Evolutionary conservation across 2,888 invertebrate species (phyloP).

Genomic region (Ceramica pisi): DNA sequence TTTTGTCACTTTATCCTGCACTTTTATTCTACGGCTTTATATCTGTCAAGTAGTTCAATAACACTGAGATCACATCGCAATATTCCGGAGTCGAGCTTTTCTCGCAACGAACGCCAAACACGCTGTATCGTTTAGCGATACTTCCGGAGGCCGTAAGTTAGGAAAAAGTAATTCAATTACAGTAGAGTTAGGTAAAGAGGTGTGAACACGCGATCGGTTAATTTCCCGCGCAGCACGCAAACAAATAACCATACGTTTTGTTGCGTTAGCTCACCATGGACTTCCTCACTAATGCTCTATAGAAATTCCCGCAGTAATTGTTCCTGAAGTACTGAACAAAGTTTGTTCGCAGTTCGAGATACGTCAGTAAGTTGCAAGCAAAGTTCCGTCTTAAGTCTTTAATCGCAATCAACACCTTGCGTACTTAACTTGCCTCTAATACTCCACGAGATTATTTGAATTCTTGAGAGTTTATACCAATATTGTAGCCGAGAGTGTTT

Average conservation of each 20-base stretch:
- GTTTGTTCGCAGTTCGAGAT: conserved; percentile 28
- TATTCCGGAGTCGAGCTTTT: neutral
- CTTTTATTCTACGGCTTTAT: conserved; percentile 25
- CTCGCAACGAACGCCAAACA: neutral
- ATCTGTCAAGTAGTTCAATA: conserved; percentile 3
- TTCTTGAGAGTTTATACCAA: conserved; percentile 50
- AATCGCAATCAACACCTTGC: conserved; percentile 56
- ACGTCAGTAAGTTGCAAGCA: conserved; percentile 33
- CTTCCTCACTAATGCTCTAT: conserved; percentile 17
- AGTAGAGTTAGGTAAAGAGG: conserved; percentile 67
- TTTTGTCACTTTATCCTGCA: conserved; percentile 54
- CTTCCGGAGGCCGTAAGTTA: conserved; percentile 41
- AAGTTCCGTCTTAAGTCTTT: conserved; percentile 49
- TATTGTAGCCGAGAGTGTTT: conserved; percentile 42
- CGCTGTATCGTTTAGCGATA: conserved; percentile 38
- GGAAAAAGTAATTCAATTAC: conserved; percentile 73
- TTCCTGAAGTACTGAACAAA: conserved; percentile 28
- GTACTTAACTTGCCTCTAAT: conserved; percentile 36
- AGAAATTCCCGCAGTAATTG: conserved; percentile 26
- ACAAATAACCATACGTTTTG: conserved; percentile 57
- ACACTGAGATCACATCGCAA: neutral
- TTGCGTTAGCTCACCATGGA: conserved; percentile 11
- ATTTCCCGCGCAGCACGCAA: conserved; percentile 63
- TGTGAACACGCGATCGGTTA: conserved; percentile 75
- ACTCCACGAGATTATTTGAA: conserved; percentile 37